A percentile compares a stretch with the other conserved stretches of the same genome.
phyloP scores from a whole-genome alignment of 2,797 vertebrate species.

The Trematomus bernacchii region DNA sequence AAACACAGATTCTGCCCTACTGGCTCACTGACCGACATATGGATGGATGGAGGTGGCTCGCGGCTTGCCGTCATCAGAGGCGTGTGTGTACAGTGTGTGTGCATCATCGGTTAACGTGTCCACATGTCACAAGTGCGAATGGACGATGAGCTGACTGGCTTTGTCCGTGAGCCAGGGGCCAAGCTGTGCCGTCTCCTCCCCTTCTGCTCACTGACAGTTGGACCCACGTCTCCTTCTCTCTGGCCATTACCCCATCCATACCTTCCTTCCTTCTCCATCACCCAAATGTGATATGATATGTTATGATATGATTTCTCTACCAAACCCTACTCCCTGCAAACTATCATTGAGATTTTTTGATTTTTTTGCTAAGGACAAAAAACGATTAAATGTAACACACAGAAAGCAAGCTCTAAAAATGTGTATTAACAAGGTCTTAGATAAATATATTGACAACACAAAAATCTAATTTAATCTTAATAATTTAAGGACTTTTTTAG shows the following conservation, averaged over 20 bases:
- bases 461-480: too few relatives aligned
- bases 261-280: conserved; percentile 19
- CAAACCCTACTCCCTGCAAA: background rate
- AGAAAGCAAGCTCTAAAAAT: background rate
- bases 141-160: conserved; percentile 63
- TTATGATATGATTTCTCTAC: background rate
- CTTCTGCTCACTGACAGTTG: conserved; percentile 63
- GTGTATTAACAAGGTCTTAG: background rate
- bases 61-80: conserved; percentile 53
- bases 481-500: too few relatives aligned
- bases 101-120: conserved; percentile 58
- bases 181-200: conserved; percentile 64
- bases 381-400: background rate
- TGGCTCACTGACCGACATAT: conserved; percentile 76
- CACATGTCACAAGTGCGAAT: conserved; percentile 72
- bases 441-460: background rate
- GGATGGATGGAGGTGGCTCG: conserved; percentile 62
- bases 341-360: too few relatives aligned
- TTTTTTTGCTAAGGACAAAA: background rate
- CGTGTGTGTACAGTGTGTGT: conserved; percentile 50
- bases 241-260: conserved; percentile 32
- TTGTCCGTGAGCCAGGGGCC: conserved; percentile 62
- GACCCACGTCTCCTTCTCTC: conserved; percentile 35
- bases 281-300: conserved; percentile 33
- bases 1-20: conserved; percentile 56